Percentiles rank a stretch among this genome's conserved stretches.
Evolutionary conservation across 2,888 invertebrate species (phyloP).

Genomic region (Tenodera sinensis): DNA sequence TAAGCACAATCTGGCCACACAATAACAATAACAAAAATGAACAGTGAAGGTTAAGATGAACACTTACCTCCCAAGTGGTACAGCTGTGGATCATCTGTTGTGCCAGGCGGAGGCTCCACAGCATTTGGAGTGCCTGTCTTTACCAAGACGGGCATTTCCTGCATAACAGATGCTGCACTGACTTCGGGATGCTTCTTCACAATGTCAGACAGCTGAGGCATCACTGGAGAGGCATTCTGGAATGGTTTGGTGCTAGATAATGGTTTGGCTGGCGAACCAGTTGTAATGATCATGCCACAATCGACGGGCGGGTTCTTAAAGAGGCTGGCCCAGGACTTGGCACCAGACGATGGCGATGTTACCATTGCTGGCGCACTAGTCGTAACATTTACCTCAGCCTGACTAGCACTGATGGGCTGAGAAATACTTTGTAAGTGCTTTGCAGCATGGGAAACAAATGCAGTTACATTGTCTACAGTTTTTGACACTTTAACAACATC

Average conservation of each 20-base stretch:
- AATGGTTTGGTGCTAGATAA: constrained; percentile 16
- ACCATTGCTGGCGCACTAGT: constrained; percentile 34
- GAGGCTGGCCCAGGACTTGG: constrained; percentile 45
- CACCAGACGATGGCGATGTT: constrained; percentile 37
- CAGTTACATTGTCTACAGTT: not conserved
- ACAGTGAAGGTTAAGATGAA: too few species aligned
- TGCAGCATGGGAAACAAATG: not conserved
- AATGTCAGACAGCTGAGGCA: not conserved
- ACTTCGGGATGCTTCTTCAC: not conserved
- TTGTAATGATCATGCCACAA: not conserved
- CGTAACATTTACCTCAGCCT: not conserved
- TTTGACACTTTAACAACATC: not conserved
- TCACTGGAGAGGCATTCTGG: constrained; percentile 6
- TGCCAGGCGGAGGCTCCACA: not conserved
- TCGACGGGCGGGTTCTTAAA: constrained; percentile 35
- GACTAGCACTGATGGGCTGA: not conserved
- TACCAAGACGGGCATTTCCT: not conserved
- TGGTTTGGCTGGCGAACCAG: constrained; percentile 9
- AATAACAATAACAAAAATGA: too few species aligned
- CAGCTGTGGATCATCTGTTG: constrained; percentile 60
- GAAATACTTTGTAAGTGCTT: not conserved
- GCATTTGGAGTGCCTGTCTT: not conserved
- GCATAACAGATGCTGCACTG: not conserved
- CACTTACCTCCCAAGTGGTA: constrained; percentile 67
- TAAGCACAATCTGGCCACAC: too few species aligned